Base-by-base conservation (phyloP, 2,113 vertebrate species). In the Malurus cyaneus region DNA sequence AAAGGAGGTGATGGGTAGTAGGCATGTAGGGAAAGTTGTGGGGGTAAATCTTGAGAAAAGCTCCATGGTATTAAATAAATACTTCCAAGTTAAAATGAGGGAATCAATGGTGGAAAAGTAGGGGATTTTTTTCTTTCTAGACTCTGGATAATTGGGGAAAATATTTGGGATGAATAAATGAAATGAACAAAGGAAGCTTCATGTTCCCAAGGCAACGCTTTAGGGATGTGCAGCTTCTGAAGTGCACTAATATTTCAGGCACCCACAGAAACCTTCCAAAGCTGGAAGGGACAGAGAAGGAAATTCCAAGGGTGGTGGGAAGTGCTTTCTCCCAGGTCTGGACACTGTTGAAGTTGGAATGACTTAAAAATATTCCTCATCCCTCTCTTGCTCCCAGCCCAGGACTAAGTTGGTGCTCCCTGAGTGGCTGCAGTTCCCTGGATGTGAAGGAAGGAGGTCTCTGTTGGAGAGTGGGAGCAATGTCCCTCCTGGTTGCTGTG, bases 171-270 rank as follows among this genome's bases (percentile, higher is more conserved):
- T 36, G 32, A 72, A 62, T 20, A 53, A 36, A 36, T 72, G 1
- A 46, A 72, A 13, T 17, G 9, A 14, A 17, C 0, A 0, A 62
- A 12, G 18, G 5, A 64, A 72, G 41, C 3, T 32, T 46, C 39
- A 14, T 11, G 8, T 17, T 47, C 21, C n/a, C 42, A 66, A 25
- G 6, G 20, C 20, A 46, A 36, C 66, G 41, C 28, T 26, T 32
- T 39, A 49, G 52, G 42, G 8, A 39, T 12, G 17, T 57, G 29
- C 41, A 67, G 17, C 52, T 32, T 32, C 62, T 57, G 21, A 67
- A 32, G 8, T 26, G n/a, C n/a, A 39, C n/a, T 12, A 31, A 2
- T 66, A 16, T 57, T 2, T 32, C 52, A 20, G 42, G 21, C n/a
- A n/a, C 64, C n/a, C n/a, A 57, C 29, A 69, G 34, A 59, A 69